A percentile compares a stretch with the other conserved stretches of the same genome.
Evolutionary conservation across 2,888 invertebrate species (phyloP).

Genomic region (Nomada lathburiana): DNA sequence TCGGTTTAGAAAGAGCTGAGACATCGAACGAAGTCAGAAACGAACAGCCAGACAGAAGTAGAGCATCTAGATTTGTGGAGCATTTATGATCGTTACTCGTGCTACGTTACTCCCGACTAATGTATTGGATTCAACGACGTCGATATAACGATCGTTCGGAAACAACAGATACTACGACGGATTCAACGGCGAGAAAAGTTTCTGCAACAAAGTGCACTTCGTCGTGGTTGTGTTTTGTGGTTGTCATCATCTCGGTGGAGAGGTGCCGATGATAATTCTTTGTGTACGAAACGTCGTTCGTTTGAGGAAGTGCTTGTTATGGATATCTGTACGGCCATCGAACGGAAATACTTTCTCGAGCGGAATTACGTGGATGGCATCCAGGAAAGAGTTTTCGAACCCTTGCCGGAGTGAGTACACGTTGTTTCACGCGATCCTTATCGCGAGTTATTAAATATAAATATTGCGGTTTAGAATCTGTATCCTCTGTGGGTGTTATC

Average conservation of each 20-base stretch:
- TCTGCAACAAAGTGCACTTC: constrained; percentile 23
- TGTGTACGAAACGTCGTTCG: constrained; percentile 11
- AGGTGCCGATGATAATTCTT: constrained; percentile 15
- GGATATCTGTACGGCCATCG: constrained; percentile 51
- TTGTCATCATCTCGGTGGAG: background rate
- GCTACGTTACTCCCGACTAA: constrained; percentile 43
- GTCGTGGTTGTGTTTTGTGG: background rate
- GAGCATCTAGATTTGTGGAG: constrained; percentile 61
- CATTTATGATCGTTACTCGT: constrained; percentile 49
- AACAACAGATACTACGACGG: background rate
- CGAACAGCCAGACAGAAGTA: constrained; percentile 34
- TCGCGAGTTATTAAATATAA: background rate
- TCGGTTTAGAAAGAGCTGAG: constrained; percentile 16
- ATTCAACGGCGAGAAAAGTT: constrained; percentile 5
- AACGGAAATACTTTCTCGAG: constrained; percentile 54
- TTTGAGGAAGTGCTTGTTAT: constrained; percentile 53
- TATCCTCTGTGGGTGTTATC: background rate
- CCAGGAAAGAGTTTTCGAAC: constrained; percentile 59
- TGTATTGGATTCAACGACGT: constrained; percentile 36
- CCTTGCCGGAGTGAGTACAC: constrained; percentile 65
- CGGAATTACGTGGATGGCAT: constrained; percentile 55
- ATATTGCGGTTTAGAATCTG: background rate
- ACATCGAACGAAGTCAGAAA: constrained; percentile 29
- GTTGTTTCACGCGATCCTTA: background rate
- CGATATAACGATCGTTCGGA: constrained; percentile 35